Evolutionary conservation across 2,888 invertebrate genomes (phyloP), one percentile per base, ranked within the genome.

Genomic region (Autographa pulchrina): DNA sequence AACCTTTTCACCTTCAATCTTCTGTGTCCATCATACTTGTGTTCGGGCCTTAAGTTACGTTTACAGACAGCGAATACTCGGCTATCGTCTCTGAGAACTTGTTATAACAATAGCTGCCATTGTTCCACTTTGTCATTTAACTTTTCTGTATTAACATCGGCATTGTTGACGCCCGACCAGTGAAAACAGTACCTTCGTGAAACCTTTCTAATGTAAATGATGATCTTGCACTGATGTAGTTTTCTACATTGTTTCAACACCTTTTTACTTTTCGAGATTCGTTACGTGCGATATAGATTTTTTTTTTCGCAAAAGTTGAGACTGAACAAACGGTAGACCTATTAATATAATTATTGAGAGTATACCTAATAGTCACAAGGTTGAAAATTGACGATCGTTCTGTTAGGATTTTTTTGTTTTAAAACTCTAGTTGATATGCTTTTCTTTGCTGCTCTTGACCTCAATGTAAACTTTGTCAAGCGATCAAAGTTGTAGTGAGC

Each of bases 111-210:
- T 54, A 18, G 54, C 54, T 54, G 54, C 54, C 54, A 54, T 54
- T 54, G 54, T 54, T 54, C 54, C 54, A 20, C 54, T 54, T 9
- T 18, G 54, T 54, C 54, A 54, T 54, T 54, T 54, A 18, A 54
- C 54, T 20, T 54, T 54, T 54, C 54, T 54, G 54, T 54, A 54
- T 54, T 54, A 18, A 54, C 54, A 54, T 20, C 54, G 54, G 18
- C 54, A 54, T 54, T 54, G 54, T 54, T 54, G 54, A 54, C 54
- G 54, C 54, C 43, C 54, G 54, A 20, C 54, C 54, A 54, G 54
- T 54, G 54, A 54, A 54, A 54, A 54, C 54, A 54, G 54, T 20
- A 54, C 54, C 54, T 54, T 54, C 20, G 54, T 20, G 54, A 18
- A 54, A 20, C 54, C 54, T 54, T 54, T 54, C 54, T 54, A 54